Base-by-base conservation (phyloP, 2,888 invertebrate species). In the Stenodera caucasica region DNA sequence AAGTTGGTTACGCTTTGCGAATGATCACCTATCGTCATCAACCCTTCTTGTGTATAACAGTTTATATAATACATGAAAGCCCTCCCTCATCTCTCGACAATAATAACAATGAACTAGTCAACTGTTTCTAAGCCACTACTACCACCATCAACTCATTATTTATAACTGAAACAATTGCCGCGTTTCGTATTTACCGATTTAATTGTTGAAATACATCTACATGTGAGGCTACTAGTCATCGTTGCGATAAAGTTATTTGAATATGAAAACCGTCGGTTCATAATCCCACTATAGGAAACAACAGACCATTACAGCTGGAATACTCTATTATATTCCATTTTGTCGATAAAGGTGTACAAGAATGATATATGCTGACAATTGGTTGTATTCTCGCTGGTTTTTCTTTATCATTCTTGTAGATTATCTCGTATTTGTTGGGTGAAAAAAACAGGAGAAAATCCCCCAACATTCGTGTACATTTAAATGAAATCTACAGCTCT, bases 81-180 rank as follows among this genome's bases (percentile, higher is more conserved):
- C 63, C 51, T 54, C 56, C 58, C 60, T 54, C 58, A 63, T 65
- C 60, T 58, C 56, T 49, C 15, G 29, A 58, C 58, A 65, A 45
- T 18, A 21, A 23, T 45, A 45, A 45, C 65, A 65, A 65, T 65
- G 65, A 65, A 63, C 65, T 60, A 63, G 60, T 65, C 63, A 65
- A 63, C 60, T 63, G 65, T 58, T 63, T 63, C 63, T 60, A 63
- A 65, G 63, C 63, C 58, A 56, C 60, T 4, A 5, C 26, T 5
- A 26, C 26, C 26, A 26, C 26, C 5, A 26, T 26, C 56, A 49
- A 45, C 45, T 55, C 65, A 65, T 65, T 65, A 65, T 63, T 65
- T 65, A 65, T 65, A 55, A 56, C 51, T 54, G 53, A 58, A 63
- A 65, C 65, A 65, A 65, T 65, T 56, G 63, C 53, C 15, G 55